phyloP scores from a whole-genome alignment of 2,797 vertebrate genomes.

The Gouania willdenowi region DNA sequence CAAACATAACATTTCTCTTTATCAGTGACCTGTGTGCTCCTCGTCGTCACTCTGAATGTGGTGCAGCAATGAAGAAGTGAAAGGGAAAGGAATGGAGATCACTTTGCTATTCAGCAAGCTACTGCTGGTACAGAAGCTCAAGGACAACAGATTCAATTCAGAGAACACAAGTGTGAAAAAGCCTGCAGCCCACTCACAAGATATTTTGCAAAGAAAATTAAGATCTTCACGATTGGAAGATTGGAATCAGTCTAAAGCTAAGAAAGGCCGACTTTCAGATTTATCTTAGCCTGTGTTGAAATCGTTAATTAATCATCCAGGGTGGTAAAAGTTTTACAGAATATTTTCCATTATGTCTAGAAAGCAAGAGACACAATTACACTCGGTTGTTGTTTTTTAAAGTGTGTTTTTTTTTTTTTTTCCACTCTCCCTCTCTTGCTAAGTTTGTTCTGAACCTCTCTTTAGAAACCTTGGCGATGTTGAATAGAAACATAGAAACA shows the following conservation, averaged over 20 bases:
- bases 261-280: neutral
- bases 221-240: neutral
- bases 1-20: slow-evolving; percentile 67
- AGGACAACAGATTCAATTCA: slow-evolving; percentile 53
- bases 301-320: no score
- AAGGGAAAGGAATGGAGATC: slow-evolving; percentile 54
- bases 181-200: slow-evolving; percentile 22
- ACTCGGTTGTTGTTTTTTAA: no score
- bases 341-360: no score
- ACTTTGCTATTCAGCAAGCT: slow-evolving; percentile 55
- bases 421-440: no score
- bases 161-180: slow-evolving; percentile 39
- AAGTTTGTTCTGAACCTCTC: no score
- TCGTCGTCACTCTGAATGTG: slow-evolving; percentile 54
- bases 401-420: no score
- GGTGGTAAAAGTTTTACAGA: no score
- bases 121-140: slow-evolving; percentile 56
- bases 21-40: slow-evolving; percentile 69
- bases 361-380: no score
- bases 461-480: no score
- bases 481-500: no score
- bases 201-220: slow-evolving; percentile 11
- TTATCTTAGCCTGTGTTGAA: no score
- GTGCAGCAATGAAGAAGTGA: slow-evolving; percentile 53
- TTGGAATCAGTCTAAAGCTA: neutral